Evolutionary conservation across 2,888 invertebrate species (phyloP).

Genomic region (Xanthia icteritia): DNA sequence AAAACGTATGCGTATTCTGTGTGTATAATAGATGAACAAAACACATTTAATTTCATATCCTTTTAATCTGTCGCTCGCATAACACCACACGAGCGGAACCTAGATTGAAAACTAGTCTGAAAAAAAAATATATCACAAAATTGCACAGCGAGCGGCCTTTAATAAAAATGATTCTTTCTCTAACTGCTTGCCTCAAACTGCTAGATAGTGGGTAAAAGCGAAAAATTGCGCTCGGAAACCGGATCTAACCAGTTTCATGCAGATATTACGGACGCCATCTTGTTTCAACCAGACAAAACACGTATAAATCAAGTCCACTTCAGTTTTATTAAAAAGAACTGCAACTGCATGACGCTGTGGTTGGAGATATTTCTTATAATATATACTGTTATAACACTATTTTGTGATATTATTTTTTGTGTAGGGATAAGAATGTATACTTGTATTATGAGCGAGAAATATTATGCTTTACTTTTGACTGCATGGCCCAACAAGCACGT

Average conservation of each 20-base stretch:
- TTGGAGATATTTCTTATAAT: slow-evolving; percentile 43
- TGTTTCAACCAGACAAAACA: slow-evolving; percentile 82
- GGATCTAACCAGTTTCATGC: slow-evolving; percentile 78
- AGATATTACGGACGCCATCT: slow-evolving; percentile 84
- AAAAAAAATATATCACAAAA: slow-evolving; percentile 45
- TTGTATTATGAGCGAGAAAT: not conserved
- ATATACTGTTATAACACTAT: slow-evolving; percentile 15
- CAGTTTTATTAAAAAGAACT: slow-evolving; percentile 82
- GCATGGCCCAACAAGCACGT: not conserved
- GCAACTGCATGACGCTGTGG: slow-evolving; percentile 67
- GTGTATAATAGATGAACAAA: not conserved
- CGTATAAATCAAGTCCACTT: slow-evolving; percentile 82
- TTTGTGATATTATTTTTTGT: slow-evolving; percentile 3
- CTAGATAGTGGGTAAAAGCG: slow-evolving; percentile 77
- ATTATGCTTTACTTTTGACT: not conserved
- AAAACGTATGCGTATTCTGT: not conserved
- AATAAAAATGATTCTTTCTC: slow-evolving; percentile 75
- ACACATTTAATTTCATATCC: not conserved
- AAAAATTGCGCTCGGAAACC: slow-evolving; percentile 78
- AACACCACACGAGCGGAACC: slow-evolving; percentile 25
- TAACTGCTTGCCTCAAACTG: slow-evolving; percentile 72
- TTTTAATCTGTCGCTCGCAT: not conserved
- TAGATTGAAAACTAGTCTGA: slow-evolving; percentile 19
- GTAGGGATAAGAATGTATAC: not conserved
- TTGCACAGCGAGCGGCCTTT: slow-evolving; percentile 64